Conservation (phyloP, 1,140 invertebrate genomes). For the Drosophila willistoni region DNA sequence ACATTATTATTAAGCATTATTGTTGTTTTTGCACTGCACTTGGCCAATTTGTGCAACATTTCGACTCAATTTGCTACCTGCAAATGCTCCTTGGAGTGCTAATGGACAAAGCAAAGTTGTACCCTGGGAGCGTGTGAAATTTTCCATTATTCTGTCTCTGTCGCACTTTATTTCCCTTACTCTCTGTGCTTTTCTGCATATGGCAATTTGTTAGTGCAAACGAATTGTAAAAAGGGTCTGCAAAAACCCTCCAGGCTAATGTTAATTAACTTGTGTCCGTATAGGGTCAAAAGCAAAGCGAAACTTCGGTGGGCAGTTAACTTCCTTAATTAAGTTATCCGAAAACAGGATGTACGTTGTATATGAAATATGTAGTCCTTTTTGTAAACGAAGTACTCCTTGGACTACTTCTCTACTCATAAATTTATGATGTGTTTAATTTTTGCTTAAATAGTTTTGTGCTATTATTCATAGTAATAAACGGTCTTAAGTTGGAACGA, state of each 20-base stretch:
- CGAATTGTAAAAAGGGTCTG: slow-evolving; percentile 39
- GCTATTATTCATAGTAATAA: no score
- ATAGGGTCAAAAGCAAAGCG: slow-evolving; percentile 1
- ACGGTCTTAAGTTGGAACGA: no score
- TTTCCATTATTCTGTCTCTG: slow-evolving; percentile 28
- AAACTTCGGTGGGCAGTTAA: slow-evolving; percentile 4
- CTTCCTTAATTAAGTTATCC: slow-evolving; percentile 23
- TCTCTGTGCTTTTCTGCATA: slow-evolving; percentile 19
- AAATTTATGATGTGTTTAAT: neutral
- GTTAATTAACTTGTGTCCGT: slow-evolving; percentile 53
- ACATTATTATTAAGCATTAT: slow-evolving; percentile 57
- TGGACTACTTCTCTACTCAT: neutral
- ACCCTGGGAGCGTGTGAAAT: slow-evolving; percentile 52
- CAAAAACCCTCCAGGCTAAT: slow-evolving; percentile 41
- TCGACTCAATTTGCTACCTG: slow-evolving; percentile 22
- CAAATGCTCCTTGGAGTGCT: slow-evolving; percentile 39
- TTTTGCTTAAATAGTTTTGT: no score
- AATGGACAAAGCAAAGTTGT: slow-evolving; percentile 45
- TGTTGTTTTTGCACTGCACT: slow-evolving; percentile 36
- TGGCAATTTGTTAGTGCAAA: slow-evolving; percentile 41
- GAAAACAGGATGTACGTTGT: slow-evolving; percentile 9
- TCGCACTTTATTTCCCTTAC: neutral
- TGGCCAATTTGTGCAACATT: slow-evolving; percentile 26
- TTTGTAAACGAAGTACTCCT: neutral
- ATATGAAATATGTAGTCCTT: slow-evolving; percentile 9